Percentiles rank a stretch among this genome's conserved stretches.
phyloP scores from a whole-genome alignment of 2,888 invertebrate species.

The Cacoxenus indagator region DNA sequence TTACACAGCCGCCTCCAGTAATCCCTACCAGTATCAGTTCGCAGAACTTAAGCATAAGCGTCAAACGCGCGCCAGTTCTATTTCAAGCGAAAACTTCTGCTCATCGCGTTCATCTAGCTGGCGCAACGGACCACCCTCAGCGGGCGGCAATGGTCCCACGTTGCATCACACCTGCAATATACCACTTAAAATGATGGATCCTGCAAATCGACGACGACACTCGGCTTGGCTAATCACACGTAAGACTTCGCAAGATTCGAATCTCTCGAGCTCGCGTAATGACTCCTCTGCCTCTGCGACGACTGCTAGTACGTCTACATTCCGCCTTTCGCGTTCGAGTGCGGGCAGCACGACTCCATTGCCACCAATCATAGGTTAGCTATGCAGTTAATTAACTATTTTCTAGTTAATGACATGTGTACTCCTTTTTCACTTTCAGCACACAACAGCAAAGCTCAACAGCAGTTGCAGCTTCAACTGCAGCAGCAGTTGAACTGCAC shows the following conservation, averaged over 20 bases:
- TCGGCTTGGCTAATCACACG: conserved; percentile 92
- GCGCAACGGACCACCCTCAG: conserved; percentile 78
- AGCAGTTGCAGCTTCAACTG: conserved; percentile 35
- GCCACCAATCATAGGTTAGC: conserved; percentile 67
- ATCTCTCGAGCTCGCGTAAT: conserved; percentile 89
- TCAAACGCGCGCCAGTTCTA: conserved; percentile 84
- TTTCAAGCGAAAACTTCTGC: conserved; percentile 91
- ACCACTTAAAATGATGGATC: conserved; percentile 80
- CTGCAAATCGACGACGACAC: conserved; percentile 79
- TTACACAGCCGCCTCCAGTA: conserved; percentile 72
- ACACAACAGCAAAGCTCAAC: conserved; percentile 64
- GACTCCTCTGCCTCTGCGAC: conserved; percentile 93
- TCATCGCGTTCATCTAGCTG: conserved; percentile 90
- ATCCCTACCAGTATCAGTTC: conserved; percentile 82
- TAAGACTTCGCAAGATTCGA: conserved; percentile 93
- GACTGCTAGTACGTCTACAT: conserved; percentile 90
- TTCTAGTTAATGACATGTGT: not conserved
- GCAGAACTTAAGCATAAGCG: conserved; percentile 81
- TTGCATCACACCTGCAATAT: conserved; percentile 76
- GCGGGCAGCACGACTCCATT: conserved; percentile 73
- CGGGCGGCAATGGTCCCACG: conserved; percentile 31
- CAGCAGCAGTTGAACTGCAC: conserved; percentile 39
- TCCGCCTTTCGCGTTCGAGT: conserved; percentile 89
- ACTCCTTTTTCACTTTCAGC: conserved; percentile 44
- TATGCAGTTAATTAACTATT: not conserved